Percentiles rank a stretch among this genome's conserved stretches.
These are phyloP conservation scores for Tubiluchus corallicola DNA, from an alignment of 2,888 invertebrate genomes.

Conservation along the genomic window DNA sequence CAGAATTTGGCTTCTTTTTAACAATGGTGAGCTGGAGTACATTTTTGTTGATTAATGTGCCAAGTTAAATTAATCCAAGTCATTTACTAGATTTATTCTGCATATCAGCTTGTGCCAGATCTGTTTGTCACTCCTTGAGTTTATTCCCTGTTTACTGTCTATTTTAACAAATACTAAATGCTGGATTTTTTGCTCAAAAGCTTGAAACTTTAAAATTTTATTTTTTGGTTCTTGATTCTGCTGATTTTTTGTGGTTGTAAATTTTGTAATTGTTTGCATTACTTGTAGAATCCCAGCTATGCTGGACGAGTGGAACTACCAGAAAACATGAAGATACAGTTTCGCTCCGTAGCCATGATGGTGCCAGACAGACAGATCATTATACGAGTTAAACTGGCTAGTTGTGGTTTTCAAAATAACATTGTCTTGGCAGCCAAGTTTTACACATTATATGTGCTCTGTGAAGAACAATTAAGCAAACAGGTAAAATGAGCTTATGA, in stretches of 20 bases:
- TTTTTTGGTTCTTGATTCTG: conserved; percentile 5
- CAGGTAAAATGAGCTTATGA: conserved; percentile 42
- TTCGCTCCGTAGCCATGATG: conserved; percentile 97
- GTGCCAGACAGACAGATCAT: conserved; percentile 93
- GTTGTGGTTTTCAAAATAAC: conserved; percentile 87
- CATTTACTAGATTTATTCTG: too few species aligned
- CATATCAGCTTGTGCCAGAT: too few species aligned
- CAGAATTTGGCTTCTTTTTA: conserved; percentile 88
- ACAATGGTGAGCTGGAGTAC: conserved; percentile 55
- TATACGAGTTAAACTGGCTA: conserved; percentile 82
- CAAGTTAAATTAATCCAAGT: too few species aligned
- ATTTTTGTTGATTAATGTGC: too few species aligned
- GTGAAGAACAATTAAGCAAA: conserved; percentile 90
- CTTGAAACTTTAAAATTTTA: conserved; percentile 1
- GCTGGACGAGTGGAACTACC: conserved; percentile 89
- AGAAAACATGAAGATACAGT: conserved; percentile 91
- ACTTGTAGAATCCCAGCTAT: conserved; percentile 86
- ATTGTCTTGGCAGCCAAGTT: conserved; percentile 85
- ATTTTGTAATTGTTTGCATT: neutral
- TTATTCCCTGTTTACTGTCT: too few species aligned
- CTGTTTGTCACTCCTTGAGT: too few species aligned
- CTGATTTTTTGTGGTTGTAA: neutral
- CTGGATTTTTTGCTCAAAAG: conserved; percentile 5
- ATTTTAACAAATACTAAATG: too few species aligned
- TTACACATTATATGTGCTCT: conserved; percentile 84